A percentile compares a stretch with the other conserved stretches of the same genome.
Conservation (phyloP, 2,113 vertebrate species). For the Dascyllus trimaculatus region DNA sequence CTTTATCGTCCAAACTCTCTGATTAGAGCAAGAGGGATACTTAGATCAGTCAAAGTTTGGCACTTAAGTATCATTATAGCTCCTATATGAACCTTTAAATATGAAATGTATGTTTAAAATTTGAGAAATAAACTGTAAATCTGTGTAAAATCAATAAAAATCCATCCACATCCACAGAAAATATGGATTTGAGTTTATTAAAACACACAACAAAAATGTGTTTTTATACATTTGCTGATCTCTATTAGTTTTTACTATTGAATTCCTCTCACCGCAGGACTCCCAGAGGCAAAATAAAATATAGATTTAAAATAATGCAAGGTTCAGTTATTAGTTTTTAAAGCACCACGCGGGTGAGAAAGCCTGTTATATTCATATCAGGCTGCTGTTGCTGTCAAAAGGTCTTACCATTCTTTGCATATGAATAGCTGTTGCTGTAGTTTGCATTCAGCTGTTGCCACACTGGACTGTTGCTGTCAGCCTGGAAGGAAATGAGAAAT, state of each 20-base stretch:
- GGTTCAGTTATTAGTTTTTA: background rate
- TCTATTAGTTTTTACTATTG: background rate
- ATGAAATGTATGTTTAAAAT: background rate
- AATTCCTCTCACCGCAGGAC: background rate
- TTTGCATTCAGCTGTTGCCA: slow-evolving; percentile 89
- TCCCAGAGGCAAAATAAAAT: background rate
- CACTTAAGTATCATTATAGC: background rate
- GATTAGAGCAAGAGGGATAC: background rate
- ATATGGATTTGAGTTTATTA: background rate
- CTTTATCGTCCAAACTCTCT: slow-evolving; percentile 83
- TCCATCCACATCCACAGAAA: background rate
- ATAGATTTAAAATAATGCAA: background rate
- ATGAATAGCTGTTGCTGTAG: slow-evolving; percentile 87
- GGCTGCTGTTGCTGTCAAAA: slow-evolving; percentile 15
- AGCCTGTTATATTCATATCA: slow-evolving; percentile 18
- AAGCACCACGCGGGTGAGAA: background rate
- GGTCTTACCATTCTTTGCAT: slow-evolving; percentile 89
- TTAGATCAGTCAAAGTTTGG: slow-evolving; percentile 1
- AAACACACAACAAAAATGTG: background rate
- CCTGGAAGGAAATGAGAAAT: slow-evolving; percentile 82
- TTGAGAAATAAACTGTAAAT: background rate
- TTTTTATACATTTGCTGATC: background rate
- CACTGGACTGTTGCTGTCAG: slow-evolving; percentile 91
- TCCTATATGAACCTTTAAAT: no score
- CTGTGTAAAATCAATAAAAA: background rate